Evolutionary conservation across 2,797 vertebrate genomes (phyloP).

Genomic region (Semaprochilodus insignis): DNA sequence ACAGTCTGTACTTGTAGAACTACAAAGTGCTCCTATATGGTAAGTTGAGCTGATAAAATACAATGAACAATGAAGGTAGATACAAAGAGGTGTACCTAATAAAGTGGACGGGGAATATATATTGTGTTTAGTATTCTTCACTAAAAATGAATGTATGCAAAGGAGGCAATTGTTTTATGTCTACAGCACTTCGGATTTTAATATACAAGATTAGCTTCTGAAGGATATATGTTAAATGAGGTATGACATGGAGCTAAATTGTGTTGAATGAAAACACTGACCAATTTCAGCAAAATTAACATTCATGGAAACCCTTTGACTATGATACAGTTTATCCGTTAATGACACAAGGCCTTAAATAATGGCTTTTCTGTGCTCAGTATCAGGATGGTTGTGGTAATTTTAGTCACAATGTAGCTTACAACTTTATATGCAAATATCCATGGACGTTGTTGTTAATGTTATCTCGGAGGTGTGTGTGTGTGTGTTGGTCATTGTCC

Average conservation of each 20-base stretch:
- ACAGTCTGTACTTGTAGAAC: too few species aligned
- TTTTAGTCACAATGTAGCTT: not conserved
- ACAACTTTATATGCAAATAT: slow-evolving; percentile 29
- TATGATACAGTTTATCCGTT: not conserved
- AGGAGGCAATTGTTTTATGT: too few species aligned
- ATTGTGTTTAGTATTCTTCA: too few species aligned
- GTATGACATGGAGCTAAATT: not conserved
- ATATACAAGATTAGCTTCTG: too few species aligned
- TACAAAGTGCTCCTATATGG: too few species aligned
- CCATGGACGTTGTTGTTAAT: not conserved
- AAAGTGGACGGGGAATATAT: too few species aligned
- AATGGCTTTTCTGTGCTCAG: not conserved
- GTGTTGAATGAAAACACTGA: not conserved
- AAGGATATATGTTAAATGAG: too few species aligned
- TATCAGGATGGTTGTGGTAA: not conserved
- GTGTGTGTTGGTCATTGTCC: not conserved
- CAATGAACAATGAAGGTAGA: too few species aligned
- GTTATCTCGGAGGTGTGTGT: not conserved
- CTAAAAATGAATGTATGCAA: too few species aligned
- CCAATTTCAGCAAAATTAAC: not conserved
- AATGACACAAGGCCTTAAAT: not conserved
- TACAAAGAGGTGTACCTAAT: too few species aligned
- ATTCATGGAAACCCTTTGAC: not conserved
- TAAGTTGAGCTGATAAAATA: too few species aligned
- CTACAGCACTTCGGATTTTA: too few species aligned